These are phyloP conservation scores for Scopus umbretta DNA, from an alignment of 2,113 vertebrate genomes.

Conservation along the genomic window DNA sequence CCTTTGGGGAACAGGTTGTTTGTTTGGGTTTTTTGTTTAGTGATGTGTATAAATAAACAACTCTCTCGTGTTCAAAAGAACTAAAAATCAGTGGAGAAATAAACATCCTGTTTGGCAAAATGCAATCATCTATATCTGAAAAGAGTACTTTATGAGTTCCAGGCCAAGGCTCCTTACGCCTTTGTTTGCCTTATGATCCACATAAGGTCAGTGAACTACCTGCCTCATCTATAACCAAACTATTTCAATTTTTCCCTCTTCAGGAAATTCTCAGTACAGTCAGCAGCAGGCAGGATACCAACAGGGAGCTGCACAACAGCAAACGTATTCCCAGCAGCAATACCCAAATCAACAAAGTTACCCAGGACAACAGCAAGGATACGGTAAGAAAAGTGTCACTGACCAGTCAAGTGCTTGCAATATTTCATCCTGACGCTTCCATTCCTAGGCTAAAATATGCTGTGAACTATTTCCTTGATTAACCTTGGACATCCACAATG, in stretches of 20 bases:
- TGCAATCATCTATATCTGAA: not conserved
- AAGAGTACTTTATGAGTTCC: not conserved
- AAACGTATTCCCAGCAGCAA: slow-evolving; percentile 87
- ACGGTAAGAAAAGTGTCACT: slow-evolving; percentile 64
- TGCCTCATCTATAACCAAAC: not conserved
- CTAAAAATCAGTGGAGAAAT: not conserved
- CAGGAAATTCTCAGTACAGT: slow-evolving; percentile 91
- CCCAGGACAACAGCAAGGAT: slow-evolving; percentile 85
- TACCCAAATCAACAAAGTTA: slow-evolving; percentile 91
- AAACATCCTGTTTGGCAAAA: not conserved
- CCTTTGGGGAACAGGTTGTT: not conserved
- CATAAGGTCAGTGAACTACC: not conserved
- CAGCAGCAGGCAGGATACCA: slow-evolving; percentile 92
- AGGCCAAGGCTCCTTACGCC: not conserved
- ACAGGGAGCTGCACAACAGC: slow-evolving; percentile 86
- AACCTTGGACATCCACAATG: not conserved
- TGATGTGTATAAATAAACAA: not conserved
- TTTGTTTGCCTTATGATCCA: not conserved
- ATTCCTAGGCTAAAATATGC: not conserved
- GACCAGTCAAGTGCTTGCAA: not conserved
- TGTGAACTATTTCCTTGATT: not conserved
- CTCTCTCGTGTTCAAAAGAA: not conserved
- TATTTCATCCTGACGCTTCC: not conserved
- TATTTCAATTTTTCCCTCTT: not conserved
- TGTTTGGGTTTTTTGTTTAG: not conserved